Evolutionary conservation across 2,113 vertebrate genomes (phyloP), one percentile per base, ranked within the genome.

Genomic region (Tragulus kanchil): DNA sequence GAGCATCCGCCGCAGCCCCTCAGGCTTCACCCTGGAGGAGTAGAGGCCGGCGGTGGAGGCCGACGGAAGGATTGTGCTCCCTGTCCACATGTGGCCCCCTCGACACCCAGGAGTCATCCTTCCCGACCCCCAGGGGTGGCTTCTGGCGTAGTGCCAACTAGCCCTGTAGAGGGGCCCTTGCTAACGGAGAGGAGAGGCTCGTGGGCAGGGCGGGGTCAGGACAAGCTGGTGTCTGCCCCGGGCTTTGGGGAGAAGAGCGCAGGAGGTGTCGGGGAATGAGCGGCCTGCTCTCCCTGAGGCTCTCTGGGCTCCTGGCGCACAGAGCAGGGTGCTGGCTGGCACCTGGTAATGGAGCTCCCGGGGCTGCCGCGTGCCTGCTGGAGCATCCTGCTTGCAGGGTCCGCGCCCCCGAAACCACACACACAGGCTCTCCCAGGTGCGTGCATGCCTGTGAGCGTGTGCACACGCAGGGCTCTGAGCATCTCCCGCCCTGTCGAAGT

Each of bases 91-190:
- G 26, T 31, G 50, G 75, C 42, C 19, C 12, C 21, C 15, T 54
- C 7, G 11, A 5, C 21, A 10, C 62, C 9, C 7, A 1, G 50
- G 11, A 13, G 42, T 5, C 3, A 0, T 36, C 42, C 52, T 69
- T 59, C 23, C 62, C 42, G 84, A 58, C 12, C 25, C 45, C 19
- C 14, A 21, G 31, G 14, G 8, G 15, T 12, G 4, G n/a, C 19
- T 0, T 31, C 82, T 0, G 3, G n/a, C 28, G 28, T 17, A 13
- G 62, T 0, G 7, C 48, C 59, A 16, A 25, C 42, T 2, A 14
- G 31, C 23, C 50, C 54, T 9, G 4, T 3, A 71, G 59, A 93
- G 65, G 10, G n/a, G 14, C 85, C 19, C 26, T 71, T 82, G 84
- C 36, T 65, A 28, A 50, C 6, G 19, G 61, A n/a, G 77, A 62